Conservation (phyloP, 2,113 vertebrate species). For the Ranitomeya imitator region DNA sequence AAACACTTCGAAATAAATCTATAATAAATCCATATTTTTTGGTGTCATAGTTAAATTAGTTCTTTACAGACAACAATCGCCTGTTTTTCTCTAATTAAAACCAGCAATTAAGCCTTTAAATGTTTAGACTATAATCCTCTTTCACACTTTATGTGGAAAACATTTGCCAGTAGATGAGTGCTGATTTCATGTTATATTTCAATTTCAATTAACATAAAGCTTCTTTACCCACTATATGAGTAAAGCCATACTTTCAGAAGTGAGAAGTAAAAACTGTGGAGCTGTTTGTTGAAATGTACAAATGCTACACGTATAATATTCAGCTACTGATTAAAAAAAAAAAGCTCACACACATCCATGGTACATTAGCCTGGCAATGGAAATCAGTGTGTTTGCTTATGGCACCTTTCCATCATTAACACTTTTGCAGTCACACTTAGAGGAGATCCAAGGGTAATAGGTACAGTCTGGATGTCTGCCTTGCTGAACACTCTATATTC, state of each 20-base stretch:
- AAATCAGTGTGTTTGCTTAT: slow-evolving; percentile 56
- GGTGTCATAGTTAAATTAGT: slow-evolving; percentile 44
- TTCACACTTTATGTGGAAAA: slow-evolving; percentile 55
- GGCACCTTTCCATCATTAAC: slow-evolving; percentile 58
- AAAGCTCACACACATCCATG: slow-evolving; percentile 33
- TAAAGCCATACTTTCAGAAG: slow-evolving; percentile 58
- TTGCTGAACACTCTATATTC: slow-evolving; percentile 42
- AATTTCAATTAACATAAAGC: slow-evolving; percentile 55
- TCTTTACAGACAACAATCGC: slow-evolving; percentile 56
- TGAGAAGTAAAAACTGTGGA: slow-evolving; percentile 64
- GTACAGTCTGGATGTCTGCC: slow-evolving; percentile 56
- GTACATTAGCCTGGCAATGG: slow-evolving; percentile 46
- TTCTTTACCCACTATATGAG: slow-evolving; percentile 49
- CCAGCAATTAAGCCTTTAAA: slow-evolving; percentile 53
- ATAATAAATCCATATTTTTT: slow-evolving; percentile 36
- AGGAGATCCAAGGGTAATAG: slow-evolving; percentile 54
- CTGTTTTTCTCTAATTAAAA: slow-evolving; percentile 57
- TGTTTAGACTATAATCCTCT: slow-evolving; percentile 56
- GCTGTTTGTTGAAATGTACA: slow-evolving; percentile 63
- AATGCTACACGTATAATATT: slow-evolving; percentile 61
- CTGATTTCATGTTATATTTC: slow-evolving; percentile 49
- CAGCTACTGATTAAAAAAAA: slow-evolving; percentile 62
- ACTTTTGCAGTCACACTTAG: slow-evolving; percentile 42
- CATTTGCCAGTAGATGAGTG: slow-evolving; percentile 56
- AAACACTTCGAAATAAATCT: slow-evolving; percentile 52